Percentiles rank a stretch among this genome's conserved stretches.
Evolutionary conservation across 2,888 invertebrate genomes (phyloP).

Genomic region (Platerodrilus igneus): DNA sequence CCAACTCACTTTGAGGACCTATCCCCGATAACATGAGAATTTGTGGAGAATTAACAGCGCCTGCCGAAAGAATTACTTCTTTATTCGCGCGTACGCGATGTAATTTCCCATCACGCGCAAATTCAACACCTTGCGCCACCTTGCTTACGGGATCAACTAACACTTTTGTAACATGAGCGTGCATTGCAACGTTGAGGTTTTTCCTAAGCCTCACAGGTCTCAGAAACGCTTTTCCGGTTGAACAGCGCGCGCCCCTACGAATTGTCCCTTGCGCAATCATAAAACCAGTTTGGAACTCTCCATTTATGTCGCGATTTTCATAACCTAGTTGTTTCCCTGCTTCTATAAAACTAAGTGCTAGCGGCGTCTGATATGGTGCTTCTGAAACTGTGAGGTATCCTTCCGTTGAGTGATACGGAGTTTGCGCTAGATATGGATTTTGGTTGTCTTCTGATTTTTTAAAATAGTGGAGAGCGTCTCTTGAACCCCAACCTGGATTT

Average conservation of each 20-base stretch:
- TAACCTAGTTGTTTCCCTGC: conserved; percentile 69
- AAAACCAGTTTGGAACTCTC: conserved; percentile 80
- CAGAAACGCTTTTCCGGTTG: conserved; percentile 83
- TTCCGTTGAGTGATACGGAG: conserved; percentile 74
- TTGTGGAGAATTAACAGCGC: conserved; percentile 91
- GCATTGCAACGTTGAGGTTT: conserved; percentile 82
- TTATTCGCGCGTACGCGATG: conserved; percentile 70
- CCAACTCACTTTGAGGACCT: conserved; percentile 67
- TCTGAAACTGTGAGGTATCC: conserved; percentile 81
- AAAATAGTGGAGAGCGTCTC: conserved; percentile 76
- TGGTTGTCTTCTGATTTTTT: conserved; percentile 89
- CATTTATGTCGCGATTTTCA: conserved; percentile 81
- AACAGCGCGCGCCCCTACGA: conserved; percentile 77
- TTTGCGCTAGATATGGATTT: conserved; percentile 75
- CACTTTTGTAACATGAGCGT: conserved; percentile 72
- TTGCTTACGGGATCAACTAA: conserved; percentile 69
- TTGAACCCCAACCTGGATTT: conserved; percentile 83
- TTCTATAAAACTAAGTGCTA: conserved; percentile 76
- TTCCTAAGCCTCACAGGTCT: conserved; percentile 70
- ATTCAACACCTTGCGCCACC: conserved; percentile 78
- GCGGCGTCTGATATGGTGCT: conserved; percentile 80
- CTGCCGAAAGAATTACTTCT: conserved; percentile 87
- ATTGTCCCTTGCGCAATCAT: conserved; percentile 82
- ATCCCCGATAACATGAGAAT: conserved; percentile 90
- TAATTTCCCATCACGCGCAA: conserved; percentile 67